phyloP scores from a whole-genome alignment of 2,797 vertebrate species.

The Melanotaenia pygmaea region DNA sequence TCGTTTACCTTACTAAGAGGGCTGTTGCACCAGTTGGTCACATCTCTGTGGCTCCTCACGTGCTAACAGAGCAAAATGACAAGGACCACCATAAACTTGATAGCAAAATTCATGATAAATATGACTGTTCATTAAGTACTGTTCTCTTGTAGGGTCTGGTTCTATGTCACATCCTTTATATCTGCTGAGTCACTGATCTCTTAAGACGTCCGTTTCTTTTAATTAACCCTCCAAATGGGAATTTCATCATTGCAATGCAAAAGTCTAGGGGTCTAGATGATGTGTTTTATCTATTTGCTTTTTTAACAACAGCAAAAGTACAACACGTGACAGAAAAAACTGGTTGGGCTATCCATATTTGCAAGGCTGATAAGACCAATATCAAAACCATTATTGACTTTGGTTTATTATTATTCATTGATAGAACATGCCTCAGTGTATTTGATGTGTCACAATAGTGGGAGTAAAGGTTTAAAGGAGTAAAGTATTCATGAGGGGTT shows the following conservation, averaged over 20 bases:
- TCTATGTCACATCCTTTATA: neutral
- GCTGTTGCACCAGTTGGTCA: slow-evolving; percentile 49
- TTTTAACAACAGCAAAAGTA: slow-evolving; percentile 22
- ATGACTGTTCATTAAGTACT: slow-evolving; percentile 19
- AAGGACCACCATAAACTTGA: slow-evolving; percentile 22
- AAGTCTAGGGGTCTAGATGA: slow-evolving; percentile 4
- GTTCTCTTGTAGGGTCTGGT: neutral
- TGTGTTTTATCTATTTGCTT: slow-evolving; percentile 9
- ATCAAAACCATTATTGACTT: neutral
- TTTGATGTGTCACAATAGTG: slow-evolving; percentile 33
- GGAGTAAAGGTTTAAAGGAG: slow-evolving; percentile 3
- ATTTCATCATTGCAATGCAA: slow-evolving; percentile 7
- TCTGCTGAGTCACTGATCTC: neutral
- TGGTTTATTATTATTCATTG: slow-evolving; percentile 2
- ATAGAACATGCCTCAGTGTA: slow-evolving; percentile 7
- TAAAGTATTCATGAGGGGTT: neutral
- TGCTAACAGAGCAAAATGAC: slow-evolving; percentile 52
- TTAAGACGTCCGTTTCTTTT: neutral
- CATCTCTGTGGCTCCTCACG: slow-evolving; percentile 54
- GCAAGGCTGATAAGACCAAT: slow-evolving; percentile 9
- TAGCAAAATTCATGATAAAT: slow-evolving; percentile 34
- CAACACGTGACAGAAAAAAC: slow-evolving; percentile 19
- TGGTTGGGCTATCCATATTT: neutral
- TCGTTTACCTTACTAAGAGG: slow-evolving; percentile 70
- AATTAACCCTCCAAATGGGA: neutral